Evolutionary conservation across 2,888 invertebrate species (phyloP).

Genomic region (Elmis aenea): DNA sequence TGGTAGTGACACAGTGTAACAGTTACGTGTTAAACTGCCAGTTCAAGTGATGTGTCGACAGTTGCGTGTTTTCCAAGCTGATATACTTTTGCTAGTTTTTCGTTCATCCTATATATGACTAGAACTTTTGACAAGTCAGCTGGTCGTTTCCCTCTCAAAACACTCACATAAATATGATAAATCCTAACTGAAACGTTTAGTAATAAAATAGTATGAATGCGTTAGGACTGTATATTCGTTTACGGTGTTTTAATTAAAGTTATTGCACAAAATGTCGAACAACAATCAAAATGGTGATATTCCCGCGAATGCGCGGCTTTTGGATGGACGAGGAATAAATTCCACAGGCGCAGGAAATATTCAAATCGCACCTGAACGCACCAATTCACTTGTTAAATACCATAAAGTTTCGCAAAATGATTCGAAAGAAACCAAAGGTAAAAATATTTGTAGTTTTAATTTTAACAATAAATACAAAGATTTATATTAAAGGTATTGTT

Average conservation of each 20-base stretch:
- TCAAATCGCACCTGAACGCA: too few species aligned
- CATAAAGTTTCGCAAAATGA: conserved; percentile 4
- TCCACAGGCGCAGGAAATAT: conserved; percentile 2
- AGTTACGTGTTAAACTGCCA: conserved; percentile 4
- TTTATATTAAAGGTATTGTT: too few species aligned
- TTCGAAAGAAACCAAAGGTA: conserved; percentile 5
- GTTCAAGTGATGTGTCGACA: conserved; percentile 1
- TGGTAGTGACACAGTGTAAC: conserved; percentile 5
- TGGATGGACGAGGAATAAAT: conserved; percentile 4
- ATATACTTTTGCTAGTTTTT: too few species aligned
- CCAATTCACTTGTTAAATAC: too few species aligned
- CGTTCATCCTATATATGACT: too few species aligned
- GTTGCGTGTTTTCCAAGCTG: background rate
- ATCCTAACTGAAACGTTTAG: too few species aligned
- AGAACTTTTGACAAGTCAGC: conserved; percentile 2
- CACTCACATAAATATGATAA: too few species aligned
- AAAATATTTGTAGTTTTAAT: too few species aligned
- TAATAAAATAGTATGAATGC: too few species aligned
- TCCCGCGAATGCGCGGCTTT: conserved; percentile 4
- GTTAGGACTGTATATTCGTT: too few species aligned
- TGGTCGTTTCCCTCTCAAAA: too few species aligned
- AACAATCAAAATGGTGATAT: conserved; percentile 4
- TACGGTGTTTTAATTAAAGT: conserved; percentile 1
- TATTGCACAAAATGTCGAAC: conserved; percentile 3
- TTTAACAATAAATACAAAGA: too few species aligned